Evolutionary conservation across 1,140 invertebrate genomes (phyloP), one percentile per base, ranked within the genome.

Genomic region (Ericerus pela): DNA sequence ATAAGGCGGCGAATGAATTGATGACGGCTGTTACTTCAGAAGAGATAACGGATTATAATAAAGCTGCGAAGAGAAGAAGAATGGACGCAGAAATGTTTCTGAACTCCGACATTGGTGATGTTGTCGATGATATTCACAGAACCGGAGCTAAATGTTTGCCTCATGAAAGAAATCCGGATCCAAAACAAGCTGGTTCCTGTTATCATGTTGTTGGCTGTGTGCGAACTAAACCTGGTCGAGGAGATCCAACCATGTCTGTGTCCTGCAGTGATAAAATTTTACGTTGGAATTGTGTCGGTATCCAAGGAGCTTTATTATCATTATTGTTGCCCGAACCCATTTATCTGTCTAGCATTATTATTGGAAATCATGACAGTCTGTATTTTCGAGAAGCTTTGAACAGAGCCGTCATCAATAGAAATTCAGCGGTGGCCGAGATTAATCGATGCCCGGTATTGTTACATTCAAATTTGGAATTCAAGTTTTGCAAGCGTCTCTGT

Each of bases 231-330:
- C 93, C 93, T 41, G 93, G 93, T 0, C 72, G 89, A 65, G 93
- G 93, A 0, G 83, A 92, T 67, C 81, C 80, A 38, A 96, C 93
- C 1, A 65, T 86, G 12, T 93, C 87, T 36, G 78, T 94, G 59
- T 93, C 87, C 1, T 96, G 92, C 69, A 94, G 88, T 69, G 92
- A 96, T 70, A 96, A 96, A 75, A 72, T 96, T 1, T 79, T 87
- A 6, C 81, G 82, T 57, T 96, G 92, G 92, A 81, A 84, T 66
- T 70, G 85, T 58, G 62, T 91, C 37, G 91, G 91, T 1, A 65
- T 90, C 33, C 82, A 87, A 69, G 65, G 92, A 33, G 77, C 83
- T 8, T 67, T 94, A 24, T 66, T 94, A 43, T 79, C 79, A 60
- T 65, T 79, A 36, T 69, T 94, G 20, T 68, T 94, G 51, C 54